Conservation (phyloP, 2,113 vertebrate genomes). For the Turnix velox region DNA sequence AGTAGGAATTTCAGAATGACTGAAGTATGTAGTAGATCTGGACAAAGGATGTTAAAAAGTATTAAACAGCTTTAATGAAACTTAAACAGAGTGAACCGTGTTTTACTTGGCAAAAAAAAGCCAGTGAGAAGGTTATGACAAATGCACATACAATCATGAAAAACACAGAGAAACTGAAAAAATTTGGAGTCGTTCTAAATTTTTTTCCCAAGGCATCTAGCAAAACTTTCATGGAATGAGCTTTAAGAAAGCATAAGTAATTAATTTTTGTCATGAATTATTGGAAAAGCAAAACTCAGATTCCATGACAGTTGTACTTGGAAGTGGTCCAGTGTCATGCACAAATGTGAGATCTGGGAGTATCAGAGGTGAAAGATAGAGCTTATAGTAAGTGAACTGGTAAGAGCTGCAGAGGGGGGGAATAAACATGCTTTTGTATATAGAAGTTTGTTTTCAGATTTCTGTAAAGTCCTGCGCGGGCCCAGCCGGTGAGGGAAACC, state of each 20-base stretch:
- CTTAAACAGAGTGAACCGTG: not conserved
- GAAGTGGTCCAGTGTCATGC: not conserved
- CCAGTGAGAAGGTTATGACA: not conserved
- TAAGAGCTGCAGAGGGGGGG: fast-evolving
- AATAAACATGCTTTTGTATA: not conserved
- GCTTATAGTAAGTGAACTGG: not conserved
- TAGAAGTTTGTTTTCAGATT: not conserved
- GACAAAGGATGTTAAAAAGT: not conserved
- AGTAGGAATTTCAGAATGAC: not conserved
- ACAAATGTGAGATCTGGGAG: not conserved
- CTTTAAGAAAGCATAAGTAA: not conserved
- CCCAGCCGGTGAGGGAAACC: too few relatives aligned
- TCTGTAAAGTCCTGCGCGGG: too few relatives aligned
- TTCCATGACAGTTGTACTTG: not conserved
- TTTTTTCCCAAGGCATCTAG: not conserved
- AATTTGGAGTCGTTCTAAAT: fast-evolving
- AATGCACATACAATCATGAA: not conserved
- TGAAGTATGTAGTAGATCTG: not conserved
- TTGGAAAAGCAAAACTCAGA: not conserved
- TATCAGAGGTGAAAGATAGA: fast-evolving
- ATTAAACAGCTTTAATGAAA: not conserved
- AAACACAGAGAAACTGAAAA: not conserved
- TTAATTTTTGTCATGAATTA: not conserved
- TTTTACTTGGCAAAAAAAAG: not conserved
- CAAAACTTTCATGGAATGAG: not conserved